Base-by-base conservation (phyloP, 2,888 invertebrate species). In the Diarsia brunnea region DNA sequence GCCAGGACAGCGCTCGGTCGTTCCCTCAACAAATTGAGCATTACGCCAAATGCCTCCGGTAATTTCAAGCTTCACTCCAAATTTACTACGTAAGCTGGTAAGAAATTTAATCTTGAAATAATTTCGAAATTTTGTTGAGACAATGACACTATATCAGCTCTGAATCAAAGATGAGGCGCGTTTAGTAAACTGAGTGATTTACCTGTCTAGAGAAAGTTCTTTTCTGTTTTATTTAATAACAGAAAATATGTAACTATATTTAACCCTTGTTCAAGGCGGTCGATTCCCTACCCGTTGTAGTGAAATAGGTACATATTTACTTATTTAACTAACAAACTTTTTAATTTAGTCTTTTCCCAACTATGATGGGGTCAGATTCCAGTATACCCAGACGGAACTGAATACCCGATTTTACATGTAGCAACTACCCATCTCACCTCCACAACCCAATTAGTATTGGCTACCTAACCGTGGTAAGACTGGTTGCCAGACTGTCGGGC, bases 101-200 rank as follows among this genome's bases (percentile, higher is more conserved):
- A 93, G 93, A 93, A 94, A 95, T 94, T 94, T 93, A 94, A 95
- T 94, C 93, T 92, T 81, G 89, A 90, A 93, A 93, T 92, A 92
- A 92, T 92, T 93, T 90, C 88, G 89, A 88, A 86, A 89, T 89
- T 89, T 89, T 86, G 88, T 88, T 87, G 84, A 89, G 89, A 88
- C 87, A 86, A 89, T 88, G 87, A 85, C 78, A 79, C 77, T 84
- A 75, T 78, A 84, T 82, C 81, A 81, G 87, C 84, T 88, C n/a
- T 71, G 55, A 77, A 80, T 78, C 67, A 82, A 75, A 75, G 47
- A 74, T 77, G 45, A 43, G 21, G 0, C 16, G 27, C 49, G 38
- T 58, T 64, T 38, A 63, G 21, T 55, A 1, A 27, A 53, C 73
- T 68, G 8, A 31, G 14, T 49, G 38, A 58, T 76, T 72, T 72